Base-by-base conservation (phyloP, 2,888 invertebrate species). In the Agrotis ipsilon region DNA sequence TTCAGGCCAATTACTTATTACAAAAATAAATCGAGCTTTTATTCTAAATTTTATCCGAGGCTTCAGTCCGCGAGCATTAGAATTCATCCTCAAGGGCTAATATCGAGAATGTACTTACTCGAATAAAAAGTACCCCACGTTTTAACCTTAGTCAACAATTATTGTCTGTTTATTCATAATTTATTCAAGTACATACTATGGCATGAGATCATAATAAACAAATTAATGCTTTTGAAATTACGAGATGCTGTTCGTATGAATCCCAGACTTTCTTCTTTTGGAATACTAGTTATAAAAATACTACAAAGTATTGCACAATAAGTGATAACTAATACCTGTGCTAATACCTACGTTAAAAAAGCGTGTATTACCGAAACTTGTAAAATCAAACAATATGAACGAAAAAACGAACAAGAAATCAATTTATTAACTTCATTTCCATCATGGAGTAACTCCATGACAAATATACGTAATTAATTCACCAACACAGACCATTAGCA, bases 381-480 rank as follows among this genome's bases (percentile, higher is more conserved):
- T 9, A 19, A 19, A 27, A 18, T 13, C 27, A 27, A 1, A 55
- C n/a, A 13, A 13, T n/a, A 32, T 13, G n/a, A n/a, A 32, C 32
- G 6, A 32, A 3, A 32, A 39, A 55, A 55, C 14, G 0, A 55
- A 18, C 39, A 39, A 57, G 13, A 62, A 70, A 59, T 61, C 24
- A 77, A 63, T 70, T 54, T 70, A 59, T 58, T 63, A 32, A 51
- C 61, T 54, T 45, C n/a, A 3, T 5, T 27, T 19, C 32, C 45
- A 9, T 21, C 11, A 52, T 5, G 32, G 24, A 62, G n/a, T 55
- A 63, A 65, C 49, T 18, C 9, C 46, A 49, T 68, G 80, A 68
- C 68, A 46, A 79, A 78, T 78, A 74, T 46, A n/a, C 39, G 7
- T 65, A 57, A 79, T 79, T 58, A 78, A 80, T 80, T 75, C 61